Evolutionary conservation across 2,888 invertebrate species (phyloP).

Genomic region (Scaptomyza parva): DNA sequence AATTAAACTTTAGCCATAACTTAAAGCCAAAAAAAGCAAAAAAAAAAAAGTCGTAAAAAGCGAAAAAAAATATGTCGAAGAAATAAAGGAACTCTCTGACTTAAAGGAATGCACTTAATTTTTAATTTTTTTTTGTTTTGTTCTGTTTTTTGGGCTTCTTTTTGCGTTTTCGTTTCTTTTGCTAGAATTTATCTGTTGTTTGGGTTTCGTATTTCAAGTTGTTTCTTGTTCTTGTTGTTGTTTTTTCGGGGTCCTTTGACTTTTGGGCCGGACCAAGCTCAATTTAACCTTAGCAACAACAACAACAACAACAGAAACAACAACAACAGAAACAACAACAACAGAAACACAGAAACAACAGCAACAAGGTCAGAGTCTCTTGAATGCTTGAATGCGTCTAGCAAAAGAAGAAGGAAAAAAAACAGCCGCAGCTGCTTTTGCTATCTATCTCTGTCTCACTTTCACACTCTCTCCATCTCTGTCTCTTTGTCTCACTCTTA

Average conservation of each 20-base stretch:
- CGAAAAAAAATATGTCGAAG: too few species aligned
- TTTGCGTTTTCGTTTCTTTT: conserved; percentile 8
- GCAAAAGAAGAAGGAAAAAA: neutral
- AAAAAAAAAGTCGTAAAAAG: conserved; percentile 1
- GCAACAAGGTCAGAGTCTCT: conserved; percentile 8
- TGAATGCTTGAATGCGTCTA: conserved; percentile 51
- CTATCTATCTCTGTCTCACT: conserved; percentile 12
- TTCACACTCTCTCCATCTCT: too few species aligned
- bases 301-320: conserved; percentile 29
- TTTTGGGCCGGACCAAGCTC: conserved; percentile 58
- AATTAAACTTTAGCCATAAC: conserved; percentile 67
- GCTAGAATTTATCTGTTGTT: conserved; percentile 30
- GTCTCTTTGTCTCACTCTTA: neutral
- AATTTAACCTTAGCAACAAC: conserved; percentile 68
- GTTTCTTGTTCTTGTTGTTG: conserved; percentile 1
- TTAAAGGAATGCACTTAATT: conserved; percentile 66
- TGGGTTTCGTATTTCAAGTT: conserved; percentile 5
- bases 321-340: conserved; percentile 18
- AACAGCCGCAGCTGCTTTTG: conserved; percentile 13
- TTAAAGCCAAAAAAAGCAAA: conserved; percentile 18
- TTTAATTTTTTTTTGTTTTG: conserved; percentile 53
- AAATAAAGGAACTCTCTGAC: neutral
- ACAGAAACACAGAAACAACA: conserved; percentile 29
- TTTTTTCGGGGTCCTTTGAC: conserved; percentile 50
- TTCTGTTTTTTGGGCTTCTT: conserved; percentile 16